Base-by-base conservation (phyloP, 2,797 vertebrate species). In the Rhynchotus rufescens region DNA sequence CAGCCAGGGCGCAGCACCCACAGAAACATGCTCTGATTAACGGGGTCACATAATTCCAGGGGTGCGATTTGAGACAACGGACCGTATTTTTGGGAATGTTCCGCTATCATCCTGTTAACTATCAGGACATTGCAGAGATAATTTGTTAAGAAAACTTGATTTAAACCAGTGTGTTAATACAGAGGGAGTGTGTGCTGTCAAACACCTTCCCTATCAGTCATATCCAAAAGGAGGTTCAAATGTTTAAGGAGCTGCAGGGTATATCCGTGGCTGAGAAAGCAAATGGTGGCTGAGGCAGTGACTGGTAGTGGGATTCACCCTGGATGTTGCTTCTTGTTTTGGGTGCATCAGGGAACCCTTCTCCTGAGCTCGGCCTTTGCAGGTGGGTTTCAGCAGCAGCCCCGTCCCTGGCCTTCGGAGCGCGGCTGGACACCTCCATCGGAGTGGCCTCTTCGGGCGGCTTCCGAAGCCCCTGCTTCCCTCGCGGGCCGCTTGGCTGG, bases 401-500 rank as follows among this genome's bases (percentile, higher is more conserved):
- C 40, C 40, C 13, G 40, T 40, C 40, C 40, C 40, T 40, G 40
- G 40, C 40, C 12, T 40, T 40, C 40, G 40, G 40, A 40, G 40
- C 40, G 13, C 40, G 40, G 40, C 57, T 64, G 69, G 86, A 52
- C 8, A 28, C 67, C 15, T 49, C 32, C 75, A 44, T 15, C 75
- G 42, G 72, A 80, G 45, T 0, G 0, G 3, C 59, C 71, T 83
- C 89, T 42, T n/a, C 80, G 26, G 73, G 56, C 71, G 49, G 52
- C 38, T 11, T 0, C 0, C 16, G n/a, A 66, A 86, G 23, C 4
- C 19, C 64, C 54, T 20, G 40, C 22, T 69, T 92, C 26, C 12
- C 74, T 67, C 62, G 79, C 69, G 64, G 69, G n/a, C 28, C 77
- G 86, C 26, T 88, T 88, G 89, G 68, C 76, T 88, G 64, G 61